Conservation (phyloP, 2,113 vertebrate species). For the Rhinolophus ferrumequinum region DNA sequence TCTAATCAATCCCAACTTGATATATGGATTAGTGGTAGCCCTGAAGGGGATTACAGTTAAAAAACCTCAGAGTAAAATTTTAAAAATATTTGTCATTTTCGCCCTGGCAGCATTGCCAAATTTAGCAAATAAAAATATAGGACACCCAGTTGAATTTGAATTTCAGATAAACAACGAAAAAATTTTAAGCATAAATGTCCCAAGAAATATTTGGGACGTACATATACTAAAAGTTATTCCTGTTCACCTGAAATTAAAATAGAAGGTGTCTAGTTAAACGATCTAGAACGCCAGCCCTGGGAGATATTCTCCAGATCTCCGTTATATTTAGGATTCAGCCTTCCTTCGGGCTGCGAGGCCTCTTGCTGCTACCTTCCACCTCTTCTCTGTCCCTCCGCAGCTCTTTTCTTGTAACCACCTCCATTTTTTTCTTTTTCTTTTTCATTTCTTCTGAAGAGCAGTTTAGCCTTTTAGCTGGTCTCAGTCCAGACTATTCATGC, state of each 20-base stretch:
- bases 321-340: neutral
- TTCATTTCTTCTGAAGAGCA: slow-evolving; percentile 37
- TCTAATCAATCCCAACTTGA: neutral
- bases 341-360: no score
- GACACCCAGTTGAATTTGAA: neutral
- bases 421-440: neutral
- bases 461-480: slow-evolving; percentile 22
- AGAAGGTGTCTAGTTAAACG: neutral
- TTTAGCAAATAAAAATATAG: slow-evolving; percentile 39
- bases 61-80: neutral
- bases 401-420: neutral
- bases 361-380: neutral
- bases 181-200: neutral
- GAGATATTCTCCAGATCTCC: neutral
- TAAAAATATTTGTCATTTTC: slow-evolving; percentile 54
- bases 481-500: neutral
- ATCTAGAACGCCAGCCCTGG: neutral
- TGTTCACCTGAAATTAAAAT: slow-evolving; percentile 40
- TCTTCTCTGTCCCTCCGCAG: neutral
- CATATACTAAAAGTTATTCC: neutral
- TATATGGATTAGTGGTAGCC: neutral
- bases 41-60: neutral
- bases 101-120: neutral
- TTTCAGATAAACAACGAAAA: neutral
- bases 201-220: neutral